These are phyloP conservation scores for Chalcosyrphus nemorum DNA, from an alignment of 2,888 invertebrate species.

Conservation along the genomic window DNA sequence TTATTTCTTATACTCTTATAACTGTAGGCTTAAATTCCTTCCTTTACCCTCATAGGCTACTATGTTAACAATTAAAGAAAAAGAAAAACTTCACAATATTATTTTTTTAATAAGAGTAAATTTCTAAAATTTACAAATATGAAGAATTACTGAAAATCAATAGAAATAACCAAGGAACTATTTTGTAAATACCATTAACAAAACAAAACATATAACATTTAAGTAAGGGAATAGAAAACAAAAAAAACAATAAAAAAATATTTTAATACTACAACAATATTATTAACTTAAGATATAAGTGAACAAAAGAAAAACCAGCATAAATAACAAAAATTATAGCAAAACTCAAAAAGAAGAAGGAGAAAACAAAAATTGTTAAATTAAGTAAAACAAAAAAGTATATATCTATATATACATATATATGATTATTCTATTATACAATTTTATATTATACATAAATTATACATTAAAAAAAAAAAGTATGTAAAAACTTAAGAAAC, in stretches of 20 bases:
- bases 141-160: slow-evolving; percentile 53
- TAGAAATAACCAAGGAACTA: slow-evolving; percentile 66
- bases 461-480: slow-evolving; percentile 70
- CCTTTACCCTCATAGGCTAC: not conserved
- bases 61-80: not conserved
- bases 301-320: slow-evolving; percentile 50
- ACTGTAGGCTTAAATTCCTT: slow-evolving; percentile 12
- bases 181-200: slow-evolving; percentile 68
- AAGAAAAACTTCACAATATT: slow-evolving; percentile 12
- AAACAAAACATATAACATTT: slow-evolving; percentile 43
- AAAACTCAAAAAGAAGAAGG: slow-evolving; percentile 55
- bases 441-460: slow-evolving; percentile 74
- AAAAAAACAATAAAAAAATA: slow-evolving; percentile 48
- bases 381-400: slow-evolving; percentile 58
- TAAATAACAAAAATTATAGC: slow-evolving; percentile 53
- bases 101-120: slow-evolving; percentile 50
- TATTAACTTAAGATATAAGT: slow-evolving; percentile 67
- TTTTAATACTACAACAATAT: slow-evolving; percentile 73
- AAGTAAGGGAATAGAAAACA: slow-evolving; percentile 49
- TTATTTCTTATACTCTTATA: not conserved
- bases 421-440: slow-evolving; percentile 73
- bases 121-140: slow-evolving; percentile 54
- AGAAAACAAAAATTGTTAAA: slow-evolving; percentile 66
- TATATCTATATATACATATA: slow-evolving; percentile 70
- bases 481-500: slow-evolving; percentile 59